These are phyloP conservation scores for Tupaia tana DNA, from an alignment of 2,113 vertebrate genomes.

Conservation along the genomic window DNA sequence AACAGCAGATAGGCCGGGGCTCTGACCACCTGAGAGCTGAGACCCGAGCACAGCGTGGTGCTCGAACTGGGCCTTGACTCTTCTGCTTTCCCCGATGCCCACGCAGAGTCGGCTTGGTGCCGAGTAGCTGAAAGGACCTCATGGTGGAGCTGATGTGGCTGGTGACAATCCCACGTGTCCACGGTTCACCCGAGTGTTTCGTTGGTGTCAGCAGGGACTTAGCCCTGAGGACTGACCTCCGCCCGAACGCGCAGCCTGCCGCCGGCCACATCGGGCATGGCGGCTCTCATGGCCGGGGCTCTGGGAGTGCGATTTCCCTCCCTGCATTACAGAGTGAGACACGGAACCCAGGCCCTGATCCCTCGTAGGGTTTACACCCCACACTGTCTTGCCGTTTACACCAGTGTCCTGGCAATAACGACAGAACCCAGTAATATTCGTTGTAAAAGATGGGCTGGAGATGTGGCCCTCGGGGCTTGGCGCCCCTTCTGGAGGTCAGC, in stretches of 20 bases:
- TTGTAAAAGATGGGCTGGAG: not conserved
- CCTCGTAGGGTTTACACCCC: not conserved
- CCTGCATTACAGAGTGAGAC: not conserved
- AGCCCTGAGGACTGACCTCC: not conserved
- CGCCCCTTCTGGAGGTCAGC: not conserved
- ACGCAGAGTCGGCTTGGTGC: not conserved
- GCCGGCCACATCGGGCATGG: rapidly evolving
- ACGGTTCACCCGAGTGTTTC: not conserved
- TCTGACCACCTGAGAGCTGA: not conserved
- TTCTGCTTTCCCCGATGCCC: not conserved
- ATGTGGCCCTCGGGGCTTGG: not conserved
- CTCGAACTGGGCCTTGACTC: not conserved
- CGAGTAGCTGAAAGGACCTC: not conserved
- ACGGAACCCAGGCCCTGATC: not conserved
- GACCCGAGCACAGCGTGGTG: not conserved
- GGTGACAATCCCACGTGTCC: not conserved
- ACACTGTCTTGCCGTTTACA: not conserved
- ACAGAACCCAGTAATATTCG: no score
- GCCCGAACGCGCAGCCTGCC: rapidly evolving
- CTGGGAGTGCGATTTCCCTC: no score
- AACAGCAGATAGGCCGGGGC: not conserved
- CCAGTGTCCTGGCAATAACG: not conserved
- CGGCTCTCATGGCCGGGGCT: rapidly evolving
- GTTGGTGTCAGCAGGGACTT: not conserved
- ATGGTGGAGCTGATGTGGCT: no score